Percentiles rank a stretch among this genome's conserved stretches.
Conservation (phyloP, 2,113 vertebrate genomes). For the Mystacornis crossleyi region DNA sequence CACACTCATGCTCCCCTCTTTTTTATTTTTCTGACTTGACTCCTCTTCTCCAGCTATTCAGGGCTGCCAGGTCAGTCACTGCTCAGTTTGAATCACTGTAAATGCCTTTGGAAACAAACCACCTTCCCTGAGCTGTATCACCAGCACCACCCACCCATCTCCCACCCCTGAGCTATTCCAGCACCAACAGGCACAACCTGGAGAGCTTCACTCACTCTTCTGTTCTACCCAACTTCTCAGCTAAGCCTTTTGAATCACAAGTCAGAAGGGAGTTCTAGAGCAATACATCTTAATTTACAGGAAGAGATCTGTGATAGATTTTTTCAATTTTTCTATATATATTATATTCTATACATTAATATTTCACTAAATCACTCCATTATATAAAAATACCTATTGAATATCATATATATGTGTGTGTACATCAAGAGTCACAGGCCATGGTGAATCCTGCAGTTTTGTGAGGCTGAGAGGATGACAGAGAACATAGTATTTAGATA, state of each 20-base stretch:
- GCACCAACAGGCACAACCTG: neutral
- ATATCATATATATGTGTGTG: neutral
- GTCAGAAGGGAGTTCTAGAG: neutral
- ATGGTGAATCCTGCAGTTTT: neutral
- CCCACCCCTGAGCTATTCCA: neutral
- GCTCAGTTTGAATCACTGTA: neutral
- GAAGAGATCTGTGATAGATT: neutral
- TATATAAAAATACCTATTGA: neutral
- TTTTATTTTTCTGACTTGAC: neutral
- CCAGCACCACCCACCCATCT: neutral
- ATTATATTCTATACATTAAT: neutral
- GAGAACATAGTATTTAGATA: neutral
- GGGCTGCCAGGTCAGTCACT: neutral
- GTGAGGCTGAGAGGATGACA: neutral
- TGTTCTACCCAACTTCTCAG: neutral
- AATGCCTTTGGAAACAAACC: neutral
- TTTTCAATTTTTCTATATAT: neutral
- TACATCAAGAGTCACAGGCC: neutral
- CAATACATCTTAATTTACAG: neutral
- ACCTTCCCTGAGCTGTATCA: neutral
- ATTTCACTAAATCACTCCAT: neutral
- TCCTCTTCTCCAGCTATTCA: neutral
- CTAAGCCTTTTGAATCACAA: neutral
- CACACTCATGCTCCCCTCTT: neutral
- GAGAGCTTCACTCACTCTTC: neutral